Evolutionary conservation across 2,113 vertebrate species (phyloP).

Genomic region (Columba janthina): DNA sequence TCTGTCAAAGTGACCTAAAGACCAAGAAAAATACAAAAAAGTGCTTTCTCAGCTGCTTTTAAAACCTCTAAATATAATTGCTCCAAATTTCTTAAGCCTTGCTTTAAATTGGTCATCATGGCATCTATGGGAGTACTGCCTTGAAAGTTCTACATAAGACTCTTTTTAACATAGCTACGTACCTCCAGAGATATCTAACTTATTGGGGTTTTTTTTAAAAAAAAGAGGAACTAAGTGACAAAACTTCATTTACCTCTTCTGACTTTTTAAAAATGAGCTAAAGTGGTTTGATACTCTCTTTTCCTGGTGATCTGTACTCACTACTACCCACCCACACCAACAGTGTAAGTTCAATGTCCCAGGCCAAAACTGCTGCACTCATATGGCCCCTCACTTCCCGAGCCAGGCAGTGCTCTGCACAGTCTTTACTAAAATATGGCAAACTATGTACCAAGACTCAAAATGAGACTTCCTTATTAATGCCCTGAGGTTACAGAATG

Average conservation of each 20-base stretch:
- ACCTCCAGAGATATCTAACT: not conserved
- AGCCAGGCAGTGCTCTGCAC: not conserved
- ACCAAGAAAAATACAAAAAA: not conserved
- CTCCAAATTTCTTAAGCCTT: not conserved
- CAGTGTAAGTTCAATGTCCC: not conserved
- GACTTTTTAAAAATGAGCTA: not conserved
- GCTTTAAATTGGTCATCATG: not conserved
- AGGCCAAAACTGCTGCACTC: not conserved
- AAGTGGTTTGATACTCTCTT: not conserved
- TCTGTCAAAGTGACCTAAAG: not conserved
- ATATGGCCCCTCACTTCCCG: rapidly evolving
- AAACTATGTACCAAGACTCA: not conserved
- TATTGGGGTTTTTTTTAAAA: not conserved
- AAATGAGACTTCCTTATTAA: not conserved
- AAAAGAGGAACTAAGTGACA: too few relatives aligned
- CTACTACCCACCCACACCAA: not conserved
- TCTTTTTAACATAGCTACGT: not conserved
- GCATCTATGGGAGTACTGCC: not conserved
- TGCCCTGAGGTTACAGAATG: not conserved
- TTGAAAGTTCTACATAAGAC: not conserved
- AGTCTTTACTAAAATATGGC: not conserved
- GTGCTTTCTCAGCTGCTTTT: not conserved
- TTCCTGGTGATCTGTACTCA: not conserved
- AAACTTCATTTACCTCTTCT: not conserved
- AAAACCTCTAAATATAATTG: not conserved